Base-by-base conservation (phyloP, 92 coral and sea anemone species). In the Zoanthus solanderi region DNA sequence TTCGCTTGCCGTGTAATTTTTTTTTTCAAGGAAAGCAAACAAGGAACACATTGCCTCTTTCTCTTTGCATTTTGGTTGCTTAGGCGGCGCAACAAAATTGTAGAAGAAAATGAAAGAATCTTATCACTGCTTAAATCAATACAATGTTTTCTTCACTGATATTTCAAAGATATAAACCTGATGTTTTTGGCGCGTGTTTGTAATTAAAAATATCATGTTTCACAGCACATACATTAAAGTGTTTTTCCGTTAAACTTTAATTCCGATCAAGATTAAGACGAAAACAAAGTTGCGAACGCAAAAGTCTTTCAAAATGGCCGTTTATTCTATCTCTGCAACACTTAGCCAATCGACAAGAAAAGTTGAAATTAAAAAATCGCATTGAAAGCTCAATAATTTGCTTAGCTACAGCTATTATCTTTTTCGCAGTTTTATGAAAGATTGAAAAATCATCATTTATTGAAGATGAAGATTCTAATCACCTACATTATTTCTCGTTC, bases 341-440 rank as follows among this genome's bases (percentile, higher is more conserved):
- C 85, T 81, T 65, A 81, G 75, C 85, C 85, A 81, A 81, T 81
- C 85, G 85, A 81, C 75, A 65, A 81, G 46, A 68, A 81, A 81
- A 66, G 60, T 46, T 81, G 30, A 81, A 81, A 81, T 79, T 81
- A 81, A 81, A 79, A 81, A 81, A 81, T 45, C 63, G 57, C 57
- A 65, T 29, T 66, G 75, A 81, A 66, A 23, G 37, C 60, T 81
- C 85, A 66, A 81, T 81, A 57, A 63, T 37, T 81, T 50, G 61
- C 75, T 65, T 81, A 46, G 30, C 31, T 37, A 61, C 60, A 46
- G 63, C 85, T 46, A 66, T 81, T 81, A 81, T 81, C 85, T 65
- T 81, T 81, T 81, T 46, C 85, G 63, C 74, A 81, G 29, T 14
- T 81, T 65, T 66, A 29, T 45, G 75, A 44, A 31, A 81, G 85